These are phyloP conservation scores for Rhombomys opimus DNA, from an alignment of 2,113 vertebrate species.

Conservation along the genomic window DNA sequence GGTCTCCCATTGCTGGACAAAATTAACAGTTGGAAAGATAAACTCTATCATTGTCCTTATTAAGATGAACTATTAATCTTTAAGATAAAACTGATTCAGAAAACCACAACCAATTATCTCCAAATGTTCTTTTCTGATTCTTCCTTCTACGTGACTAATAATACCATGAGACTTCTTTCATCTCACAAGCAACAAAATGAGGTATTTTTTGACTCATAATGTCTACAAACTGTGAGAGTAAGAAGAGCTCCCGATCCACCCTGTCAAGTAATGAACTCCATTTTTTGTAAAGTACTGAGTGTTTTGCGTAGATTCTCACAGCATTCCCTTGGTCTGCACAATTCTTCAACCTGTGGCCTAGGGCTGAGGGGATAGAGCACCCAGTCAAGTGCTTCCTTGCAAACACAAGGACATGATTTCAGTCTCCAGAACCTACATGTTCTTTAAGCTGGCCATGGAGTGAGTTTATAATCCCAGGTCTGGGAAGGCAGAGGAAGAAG, in stretches of 20 bases:
- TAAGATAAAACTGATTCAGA: background rate
- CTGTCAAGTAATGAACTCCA: background rate
- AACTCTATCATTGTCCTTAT: background rate
- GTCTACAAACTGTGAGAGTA: background rate
- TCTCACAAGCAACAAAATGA: slow-evolving; percentile 12
- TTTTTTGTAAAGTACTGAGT: background rate
- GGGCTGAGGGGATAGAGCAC: background rate
- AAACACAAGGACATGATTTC: background rate
- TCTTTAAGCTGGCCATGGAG: background rate
- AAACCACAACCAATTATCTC: background rate
- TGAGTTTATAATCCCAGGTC: background rate
- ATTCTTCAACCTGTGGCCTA: background rate
- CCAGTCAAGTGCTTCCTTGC: background rate
- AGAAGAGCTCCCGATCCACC: background rate
- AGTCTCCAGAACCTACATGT: no score
- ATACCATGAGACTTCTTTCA: background rate
- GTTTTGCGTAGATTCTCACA: background rate
- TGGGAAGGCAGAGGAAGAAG: background rate
- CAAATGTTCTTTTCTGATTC: background rate
- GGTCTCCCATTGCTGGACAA: background rate
- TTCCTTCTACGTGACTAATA: background rate
- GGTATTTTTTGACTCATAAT: background rate
- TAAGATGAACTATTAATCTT: background rate
- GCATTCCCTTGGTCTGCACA: background rate
- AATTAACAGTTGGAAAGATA: background rate